Percentiles rank a stretch among this genome's conserved stretches.
Evolutionary conservation across 2,113 vertebrate genomes (phyloP).

Genomic region (Dermatemys mawii): DNA sequence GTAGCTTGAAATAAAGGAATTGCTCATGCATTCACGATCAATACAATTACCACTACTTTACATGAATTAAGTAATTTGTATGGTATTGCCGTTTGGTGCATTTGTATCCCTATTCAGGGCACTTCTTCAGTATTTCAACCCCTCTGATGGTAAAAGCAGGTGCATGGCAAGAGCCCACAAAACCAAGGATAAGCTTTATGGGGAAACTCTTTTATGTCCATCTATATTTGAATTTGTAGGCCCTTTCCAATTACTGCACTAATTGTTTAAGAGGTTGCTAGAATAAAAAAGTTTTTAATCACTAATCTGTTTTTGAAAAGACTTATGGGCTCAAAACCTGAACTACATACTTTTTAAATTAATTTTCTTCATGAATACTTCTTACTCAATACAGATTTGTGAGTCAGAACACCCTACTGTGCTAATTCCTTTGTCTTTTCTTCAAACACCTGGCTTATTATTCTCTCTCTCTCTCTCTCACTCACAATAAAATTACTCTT

Average conservation of each 20-base stretch:
- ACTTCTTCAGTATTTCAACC: conserved; percentile 54
- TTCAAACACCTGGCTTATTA: conserved; percentile 78
- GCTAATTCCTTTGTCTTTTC: conserved; percentile 71
- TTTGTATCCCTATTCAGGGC: conserved; percentile 63
- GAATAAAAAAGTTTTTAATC: conserved; percentile 79
- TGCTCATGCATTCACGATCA: conserved; percentile 68
- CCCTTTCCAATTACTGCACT: conserved; percentile 77
- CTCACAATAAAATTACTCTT: conserved; percentile 48
- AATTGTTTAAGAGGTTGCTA: conserved; percentile 80
- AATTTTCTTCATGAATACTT: conserved; percentile 83
- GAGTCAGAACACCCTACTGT: conserved; percentile 72
- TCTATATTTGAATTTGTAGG: conserved; percentile 77
- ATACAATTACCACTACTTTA: conserved; percentile 71
- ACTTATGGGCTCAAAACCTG: conserved; percentile 71
- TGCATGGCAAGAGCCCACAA: conserved; percentile 65
- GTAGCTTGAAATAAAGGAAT: conserved; percentile 64
- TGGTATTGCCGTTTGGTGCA: conserved; percentile 49
- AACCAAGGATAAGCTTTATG: conserved; percentile 62
- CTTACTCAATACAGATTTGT: conserved; percentile 74
- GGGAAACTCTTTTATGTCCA: conserved; percentile 72
- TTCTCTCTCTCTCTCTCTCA: background rate
- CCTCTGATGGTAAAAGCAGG: conserved; percentile 70
- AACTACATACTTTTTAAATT: conserved; percentile 82
- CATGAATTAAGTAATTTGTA: conserved; percentile 72
- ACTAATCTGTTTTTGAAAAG: conserved; percentile 81